Evolutionary conservation across 2,888 invertebrate species (phyloP).

Genomic region (Lycaena phlaeas): DNA sequence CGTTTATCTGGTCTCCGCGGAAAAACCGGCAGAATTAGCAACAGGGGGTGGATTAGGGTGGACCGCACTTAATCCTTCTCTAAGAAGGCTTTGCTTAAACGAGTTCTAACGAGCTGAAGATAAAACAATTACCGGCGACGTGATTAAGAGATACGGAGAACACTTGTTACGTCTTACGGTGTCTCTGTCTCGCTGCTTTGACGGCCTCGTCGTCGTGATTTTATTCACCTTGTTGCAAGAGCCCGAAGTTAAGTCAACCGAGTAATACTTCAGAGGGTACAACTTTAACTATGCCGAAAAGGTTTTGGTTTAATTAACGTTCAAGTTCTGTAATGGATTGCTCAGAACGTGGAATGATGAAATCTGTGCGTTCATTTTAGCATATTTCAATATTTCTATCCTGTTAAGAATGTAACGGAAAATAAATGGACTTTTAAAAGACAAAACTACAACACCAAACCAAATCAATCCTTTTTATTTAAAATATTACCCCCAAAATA

Average conservation of each 20-base stretch:
- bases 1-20: constrained; percentile 68
- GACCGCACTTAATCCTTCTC: constrained; percentile 72
- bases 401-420: too few species aligned
- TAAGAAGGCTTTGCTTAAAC: constrained; percentile 74
- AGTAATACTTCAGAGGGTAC: constrained; percentile 16
- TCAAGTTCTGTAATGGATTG: too few species aligned
- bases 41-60: constrained; percentile 67
- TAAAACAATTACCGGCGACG: constrained; percentile 70
- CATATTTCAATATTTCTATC: too few species aligned
- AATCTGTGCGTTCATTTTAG: too few species aligned
- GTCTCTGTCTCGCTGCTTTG: constrained; percentile 32
- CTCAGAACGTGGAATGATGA: too few species aligned
- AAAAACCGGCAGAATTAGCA: constrained; percentile 72
- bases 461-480: too few species aligned
- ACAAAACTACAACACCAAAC: too few species aligned
- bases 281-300: background rate
- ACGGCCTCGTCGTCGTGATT: constrained; percentile 26
- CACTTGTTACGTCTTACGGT: constrained; percentile 68
- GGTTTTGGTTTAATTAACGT: too few species aligned
- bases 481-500: too few species aligned
- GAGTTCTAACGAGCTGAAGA: constrained; percentile 73
- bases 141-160: constrained; percentile 70
- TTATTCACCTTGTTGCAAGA: constrained; percentile 21
- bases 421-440: too few species aligned
- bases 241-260: constrained; percentile 20